A percentile compares a stretch with the other conserved stretches of the same genome.
These are phyloP conservation scores for Agrochola macilenta DNA, from an alignment of 2,888 invertebrate genomes.

Conservation along the genomic window DNA sequence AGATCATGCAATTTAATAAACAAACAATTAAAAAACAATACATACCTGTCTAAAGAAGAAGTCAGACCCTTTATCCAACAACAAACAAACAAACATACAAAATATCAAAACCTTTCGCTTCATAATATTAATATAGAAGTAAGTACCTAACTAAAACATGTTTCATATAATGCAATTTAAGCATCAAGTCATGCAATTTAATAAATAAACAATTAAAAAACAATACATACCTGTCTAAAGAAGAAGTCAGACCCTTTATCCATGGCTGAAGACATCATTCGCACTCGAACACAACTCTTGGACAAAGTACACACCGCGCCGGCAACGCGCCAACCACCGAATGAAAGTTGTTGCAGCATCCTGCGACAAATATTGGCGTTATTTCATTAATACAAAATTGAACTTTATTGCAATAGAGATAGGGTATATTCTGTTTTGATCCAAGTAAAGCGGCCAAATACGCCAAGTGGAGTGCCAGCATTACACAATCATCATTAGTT, in stretches of 20 bases:
- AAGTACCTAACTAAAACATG: no score
- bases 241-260: constrained; percentile 79
- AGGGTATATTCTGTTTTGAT: not conserved
- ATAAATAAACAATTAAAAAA: not conserved
- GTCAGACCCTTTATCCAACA: no score
- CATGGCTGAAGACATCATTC: constrained; percentile 73
- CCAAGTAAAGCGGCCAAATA: not conserved
- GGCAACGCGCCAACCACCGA: constrained; percentile 69
- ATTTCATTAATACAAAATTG: not conserved
- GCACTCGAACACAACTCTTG: constrained; percentile 61
- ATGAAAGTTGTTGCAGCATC: constrained; percentile 76
- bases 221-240: constrained; percentile 84
- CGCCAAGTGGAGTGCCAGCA: not conserved
- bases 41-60: no score
- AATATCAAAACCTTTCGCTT: no score
- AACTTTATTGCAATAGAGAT: not conserved
- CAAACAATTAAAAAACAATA: no score
- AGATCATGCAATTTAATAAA: not conserved
- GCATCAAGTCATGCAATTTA: not conserved
- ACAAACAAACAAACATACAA: no score
- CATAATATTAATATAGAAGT: no score
- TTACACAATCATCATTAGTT: constrained; percentile 53
- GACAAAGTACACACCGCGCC: constrained; percentile 62
- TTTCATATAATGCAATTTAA: not conserved
- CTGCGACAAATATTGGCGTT: constrained; percentile 60